Evolutionary conservation across 2,888 invertebrate genomes (phyloP).

Genomic region (Tuberolachnus salignus): DNA sequence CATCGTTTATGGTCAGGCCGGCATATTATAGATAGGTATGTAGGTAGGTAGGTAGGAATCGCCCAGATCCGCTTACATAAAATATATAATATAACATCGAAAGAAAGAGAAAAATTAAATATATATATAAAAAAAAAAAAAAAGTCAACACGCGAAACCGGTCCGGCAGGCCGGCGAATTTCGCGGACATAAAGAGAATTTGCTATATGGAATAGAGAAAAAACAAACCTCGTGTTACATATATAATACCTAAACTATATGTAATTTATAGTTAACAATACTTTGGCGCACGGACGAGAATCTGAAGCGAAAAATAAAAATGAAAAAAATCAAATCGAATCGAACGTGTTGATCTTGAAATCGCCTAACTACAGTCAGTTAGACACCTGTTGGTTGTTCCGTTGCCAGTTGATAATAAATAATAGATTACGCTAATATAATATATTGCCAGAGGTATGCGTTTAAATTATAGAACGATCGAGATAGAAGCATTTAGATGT

Average conservation of each 20-base stretch:
- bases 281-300: slow-evolving; percentile 12
- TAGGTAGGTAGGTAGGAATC: background rate
- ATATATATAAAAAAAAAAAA: background rate
- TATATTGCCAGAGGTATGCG: no score
- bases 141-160: background rate
- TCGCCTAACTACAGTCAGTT: background rate
- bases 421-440: no score
- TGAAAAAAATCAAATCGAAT: slow-evolving; percentile 10
- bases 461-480: no score
- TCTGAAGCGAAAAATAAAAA: no score
- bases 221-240: slow-evolving; percentile 1
- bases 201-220: background rate
- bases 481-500: no score
- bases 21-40: background rate
- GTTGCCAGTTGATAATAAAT: no score
- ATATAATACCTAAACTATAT: background rate
- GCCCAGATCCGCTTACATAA: slow-evolving; percentile 42
- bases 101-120: slow-evolving; percentile 21
- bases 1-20: slow-evolving; percentile 23
- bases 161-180: slow-evolving; percentile 13
- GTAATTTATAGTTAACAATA: background rate
- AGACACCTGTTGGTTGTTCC: background rate
- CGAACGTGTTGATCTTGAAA: slow-evolving; percentile 29
- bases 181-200: slow-evolving; percentile 20
- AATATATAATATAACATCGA: slow-evolving; percentile 11